Conservation (phyloP, 1,140 invertebrate genomes). For the Lerema accius region DNA sequence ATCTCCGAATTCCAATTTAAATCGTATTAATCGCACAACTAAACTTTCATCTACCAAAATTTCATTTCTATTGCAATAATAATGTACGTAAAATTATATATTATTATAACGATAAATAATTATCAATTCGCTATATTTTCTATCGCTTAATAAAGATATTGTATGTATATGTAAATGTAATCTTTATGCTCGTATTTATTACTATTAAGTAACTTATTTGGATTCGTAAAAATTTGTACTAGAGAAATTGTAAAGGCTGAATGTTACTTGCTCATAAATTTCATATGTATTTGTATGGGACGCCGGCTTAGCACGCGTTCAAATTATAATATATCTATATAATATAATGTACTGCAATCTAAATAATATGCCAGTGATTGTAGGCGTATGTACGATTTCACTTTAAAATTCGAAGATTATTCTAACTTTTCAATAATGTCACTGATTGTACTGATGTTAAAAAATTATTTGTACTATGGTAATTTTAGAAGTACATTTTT, state of each 20-base stretch:
- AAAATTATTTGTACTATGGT: too few relatives aligned
- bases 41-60: too few relatives aligned
- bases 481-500: too few relatives aligned
- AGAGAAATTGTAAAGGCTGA: slow-evolving; percentile 20
- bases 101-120: too few relatives aligned
- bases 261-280: slow-evolving; percentile 28
- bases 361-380: neutral
- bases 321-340: slow-evolving; percentile 5
- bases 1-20: too few relatives aligned
- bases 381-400: neutral
- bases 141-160: neutral
- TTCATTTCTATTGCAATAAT: too few relatives aligned
- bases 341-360: neutral
- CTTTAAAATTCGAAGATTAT: too few relatives aligned
- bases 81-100: too few relatives aligned
- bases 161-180: too few relatives aligned
- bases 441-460: too few relatives aligned
- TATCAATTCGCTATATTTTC: neutral
- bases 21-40: too few relatives aligned
- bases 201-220: neutral
- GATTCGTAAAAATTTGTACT: slow-evolving; percentile 8
- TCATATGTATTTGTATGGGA: slow-evolving; percentile 9
- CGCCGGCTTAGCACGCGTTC: slow-evolving; percentile 20
- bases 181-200: neutral
- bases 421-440: too few relatives aligned